Evolutionary conservation across 2,797 vertebrate species (phyloP).

Genomic region (Dallia pectoralis): DNA sequence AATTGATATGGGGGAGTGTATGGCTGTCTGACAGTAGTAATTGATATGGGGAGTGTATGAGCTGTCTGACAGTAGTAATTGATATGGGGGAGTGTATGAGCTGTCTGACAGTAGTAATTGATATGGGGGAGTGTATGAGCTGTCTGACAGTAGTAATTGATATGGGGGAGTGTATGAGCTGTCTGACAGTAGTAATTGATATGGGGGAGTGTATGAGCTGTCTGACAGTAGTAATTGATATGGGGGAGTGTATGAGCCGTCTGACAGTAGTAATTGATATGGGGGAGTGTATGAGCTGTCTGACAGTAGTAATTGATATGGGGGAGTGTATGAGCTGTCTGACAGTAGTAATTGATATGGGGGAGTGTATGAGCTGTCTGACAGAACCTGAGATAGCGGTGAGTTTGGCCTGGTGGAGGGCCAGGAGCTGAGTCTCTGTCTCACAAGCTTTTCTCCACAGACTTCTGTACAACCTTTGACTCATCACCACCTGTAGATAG

Average conservation of each 20-base stretch:
- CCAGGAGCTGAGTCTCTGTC: conserved; percentile 83
- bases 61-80: conserved; percentile 22
- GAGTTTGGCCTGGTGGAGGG: conserved; percentile 80
- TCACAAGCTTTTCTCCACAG: conserved; percentile 83
- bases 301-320: conserved; percentile 31
- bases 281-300: background rate
- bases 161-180: background rate
- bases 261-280: conserved; percentile 30
- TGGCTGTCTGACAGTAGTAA: too few species aligned
- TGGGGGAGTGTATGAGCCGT: background rate
- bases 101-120: conserved; percentile 25
- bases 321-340: background rate
- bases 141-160: conserved; percentile 30
- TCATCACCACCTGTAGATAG: conserved; percentile 77
- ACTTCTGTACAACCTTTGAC: conserved; percentile 82
- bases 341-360: conserved; percentile 31
- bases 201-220: background rate
- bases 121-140: background rate
- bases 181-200: conserved; percentile 30
- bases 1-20: conserved; percentile 86
- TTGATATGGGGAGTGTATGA: background rate
- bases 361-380: background rate
- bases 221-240: conserved; percentile 31
- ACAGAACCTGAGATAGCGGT: conserved; percentile 84
- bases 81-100: background rate